Evolutionary conservation across 2,113 vertebrate species (phyloP).

Genomic region (Cyphomyrus discorhynchus): DNA sequence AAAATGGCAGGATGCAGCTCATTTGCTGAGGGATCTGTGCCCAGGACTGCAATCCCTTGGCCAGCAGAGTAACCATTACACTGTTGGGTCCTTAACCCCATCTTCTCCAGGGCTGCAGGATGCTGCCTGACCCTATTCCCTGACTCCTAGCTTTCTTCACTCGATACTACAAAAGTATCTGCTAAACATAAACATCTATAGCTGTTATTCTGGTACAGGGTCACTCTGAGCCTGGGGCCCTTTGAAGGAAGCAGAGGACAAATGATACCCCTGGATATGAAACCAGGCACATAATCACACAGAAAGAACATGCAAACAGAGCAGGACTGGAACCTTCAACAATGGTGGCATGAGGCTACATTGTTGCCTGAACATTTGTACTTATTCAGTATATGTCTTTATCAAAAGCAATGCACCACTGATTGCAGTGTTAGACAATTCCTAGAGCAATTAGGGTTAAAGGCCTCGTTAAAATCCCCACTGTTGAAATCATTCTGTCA

Average conservation of each 20-base stretch:
- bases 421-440: neutral
- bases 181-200: neutral
- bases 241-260: neutral
- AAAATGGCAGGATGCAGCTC: neutral
- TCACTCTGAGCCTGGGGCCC: neutral
- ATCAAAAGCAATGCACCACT: neutral
- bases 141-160: neutral
- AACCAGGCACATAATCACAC: neutral
- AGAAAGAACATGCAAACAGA: slow-evolving; percentile 52
- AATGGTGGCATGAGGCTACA: slow-evolving; percentile 18
- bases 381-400: neutral
- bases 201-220: neutral
- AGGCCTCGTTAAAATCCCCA: neutral
- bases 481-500: neutral
- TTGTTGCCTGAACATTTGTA: neutral
- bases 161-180: neutral
- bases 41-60: neutral
- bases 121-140: neutral
- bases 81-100: neutral
- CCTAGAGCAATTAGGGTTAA: neutral
- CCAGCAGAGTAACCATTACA: neutral
- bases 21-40: neutral
- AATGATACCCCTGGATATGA: neutral
- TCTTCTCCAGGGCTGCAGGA: neutral
- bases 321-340: slow-evolving; percentile 58